Base-by-base conservation (phyloP, 2,797 vertebrate genomes). In the Anas bahamensis region DNA sequence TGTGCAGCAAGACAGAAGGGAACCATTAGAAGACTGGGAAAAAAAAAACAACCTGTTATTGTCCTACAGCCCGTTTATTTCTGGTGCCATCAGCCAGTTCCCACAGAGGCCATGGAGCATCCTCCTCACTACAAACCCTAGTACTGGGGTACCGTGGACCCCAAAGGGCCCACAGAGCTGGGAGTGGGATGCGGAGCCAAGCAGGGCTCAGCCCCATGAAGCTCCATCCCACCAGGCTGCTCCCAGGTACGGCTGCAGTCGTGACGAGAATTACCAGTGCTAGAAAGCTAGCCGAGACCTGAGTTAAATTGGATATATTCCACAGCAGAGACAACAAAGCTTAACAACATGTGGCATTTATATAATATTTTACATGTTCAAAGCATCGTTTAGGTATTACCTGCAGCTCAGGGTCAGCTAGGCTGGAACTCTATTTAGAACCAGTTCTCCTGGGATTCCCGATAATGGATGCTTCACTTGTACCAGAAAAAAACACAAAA, bases 81-180 rank as follows among this genome's bases (percentile, higher is more conserved):
- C 29, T 18, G 37, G 16, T 19, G 15, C 37, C 28, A n/a, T 17
- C 37, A 23, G 35, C 21, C 35, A 53, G 22, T 22, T 65, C 66
- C 66, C 44, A n/a, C 2, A 4, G 17, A 29, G n/a, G 19, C 18
- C 26, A 14, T 9, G 39, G 39, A 39, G 10, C 1, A 0, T 8
- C 9, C n/a, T 44, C 31, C 39, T 44, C 33, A 17, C 7, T 9
- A 44, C 0, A 7, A 66, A 7, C 11, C 16, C 26, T 2, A 11
- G 4, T 3, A 10, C 17, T 6, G 28, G 23, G 23, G 48, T 50
- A 50, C 48, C 13, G 3, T 50, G 48, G 23, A 13, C 48, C 48
- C 48, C 22, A 13, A 48, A 48, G 48, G 23, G 48, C 23, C 13
- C 48, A 24, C 9, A 53, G n/a, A 59, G 18, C n/a, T 5, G 19